Percentiles rank a stretch among this genome's conserved stretches.
phyloP scores from a whole-genome alignment of 2,797 vertebrate genomes.

The Esox masquinongy region DNA sequence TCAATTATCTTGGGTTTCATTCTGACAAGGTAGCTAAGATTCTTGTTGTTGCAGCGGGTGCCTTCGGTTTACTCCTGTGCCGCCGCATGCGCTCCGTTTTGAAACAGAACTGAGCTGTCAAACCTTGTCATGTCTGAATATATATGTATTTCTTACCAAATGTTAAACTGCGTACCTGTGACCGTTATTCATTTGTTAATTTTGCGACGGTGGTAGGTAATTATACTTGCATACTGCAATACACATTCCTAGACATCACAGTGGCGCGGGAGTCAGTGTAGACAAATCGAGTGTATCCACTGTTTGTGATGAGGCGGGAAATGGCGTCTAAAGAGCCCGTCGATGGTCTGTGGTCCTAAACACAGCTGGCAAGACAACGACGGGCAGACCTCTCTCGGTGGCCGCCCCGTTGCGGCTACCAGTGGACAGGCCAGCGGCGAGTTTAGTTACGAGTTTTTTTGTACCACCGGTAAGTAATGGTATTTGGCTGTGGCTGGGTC shows the following conservation, averaged over 20 bases:
- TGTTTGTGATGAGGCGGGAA: slow-evolving; percentile 94
- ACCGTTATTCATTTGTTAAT: not conserved
- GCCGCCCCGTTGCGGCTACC: slow-evolving; percentile 54
- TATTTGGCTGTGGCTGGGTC: slow-evolving; percentile 25
- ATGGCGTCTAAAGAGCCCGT: slow-evolving; percentile 90
- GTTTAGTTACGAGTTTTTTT: slow-evolving; percentile 43
- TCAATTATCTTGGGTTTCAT: not conserved
- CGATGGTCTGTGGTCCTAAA: slow-evolving; percentile 56
- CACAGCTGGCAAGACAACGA: slow-evolving; percentile 56
- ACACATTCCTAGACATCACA: not conserved
- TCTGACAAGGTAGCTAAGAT: not conserved
- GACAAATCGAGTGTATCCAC: slow-evolving; percentile 50
- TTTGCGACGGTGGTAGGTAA: not conserved
- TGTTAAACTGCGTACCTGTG: not conserved
- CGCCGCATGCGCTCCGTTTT: not conserved
- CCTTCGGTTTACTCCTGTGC: not conserved
- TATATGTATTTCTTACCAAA: not conserved
- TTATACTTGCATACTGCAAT: not conserved
- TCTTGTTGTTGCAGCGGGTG: not conserved
- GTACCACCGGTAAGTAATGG: slow-evolving; percentile 52
- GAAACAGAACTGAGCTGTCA: not conserved
- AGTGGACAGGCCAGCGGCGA: slow-evolving; percentile 52
- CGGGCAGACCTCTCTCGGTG: slow-evolving; percentile 52
- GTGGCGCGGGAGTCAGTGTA: not conserved
- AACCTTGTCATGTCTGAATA: not conserved